Evolutionary conservation across 2,888 invertebrate species (phyloP).

Genomic region (Caenorhabditis virilis): DNA sequence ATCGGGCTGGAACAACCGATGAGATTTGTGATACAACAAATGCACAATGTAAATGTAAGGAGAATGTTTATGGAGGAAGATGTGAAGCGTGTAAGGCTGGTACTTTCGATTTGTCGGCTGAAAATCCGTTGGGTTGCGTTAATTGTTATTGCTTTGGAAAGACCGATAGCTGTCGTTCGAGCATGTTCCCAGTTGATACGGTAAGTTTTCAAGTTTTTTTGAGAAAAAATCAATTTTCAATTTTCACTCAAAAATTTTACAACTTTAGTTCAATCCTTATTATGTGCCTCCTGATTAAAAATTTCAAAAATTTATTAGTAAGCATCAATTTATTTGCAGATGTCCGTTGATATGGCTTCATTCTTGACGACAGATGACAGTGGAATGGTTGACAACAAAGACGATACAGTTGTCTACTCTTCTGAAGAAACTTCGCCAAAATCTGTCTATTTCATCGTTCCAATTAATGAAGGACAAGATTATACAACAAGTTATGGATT

Average conservation of each 20-base stretch:
- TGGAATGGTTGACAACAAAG: conserved; percentile 52
- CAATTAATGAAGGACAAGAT: conserved; percentile 80
- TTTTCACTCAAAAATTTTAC: no score
- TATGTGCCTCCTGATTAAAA: no score
- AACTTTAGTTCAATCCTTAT: no score
- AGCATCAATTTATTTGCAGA: no score
- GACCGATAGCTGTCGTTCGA: conserved; percentile 83
- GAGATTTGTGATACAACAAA: conserved; percentile 84
- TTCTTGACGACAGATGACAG: conserved; percentile 52
- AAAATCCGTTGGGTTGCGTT: conserved; percentile 88
- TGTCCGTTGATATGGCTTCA: conserved; percentile 44
- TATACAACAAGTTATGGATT: conserved; percentile 73
- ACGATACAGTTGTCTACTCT: conserved; percentile 51
- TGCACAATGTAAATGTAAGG: conserved; percentile 82
- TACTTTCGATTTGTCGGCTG: conserved; percentile 84
- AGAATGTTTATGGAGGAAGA: conserved; percentile 79
- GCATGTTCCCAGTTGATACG: conserved; percentile 71
- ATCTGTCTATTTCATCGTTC: conserved; percentile 79
- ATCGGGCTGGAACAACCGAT: conserved; percentile 74
- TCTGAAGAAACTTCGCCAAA: conserved; percentile 40
- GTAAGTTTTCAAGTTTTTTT: no score
- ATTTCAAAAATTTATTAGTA: no score
- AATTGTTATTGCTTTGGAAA: conserved; percentile 96
- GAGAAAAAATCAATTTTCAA: no score
- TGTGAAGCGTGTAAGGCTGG: conserved; percentile 87